A percentile compares a stretch with the other conserved stretches of the same genome.
phyloP scores from a whole-genome alignment of 2,888 invertebrate species.

The Erynnis tages region DNA sequence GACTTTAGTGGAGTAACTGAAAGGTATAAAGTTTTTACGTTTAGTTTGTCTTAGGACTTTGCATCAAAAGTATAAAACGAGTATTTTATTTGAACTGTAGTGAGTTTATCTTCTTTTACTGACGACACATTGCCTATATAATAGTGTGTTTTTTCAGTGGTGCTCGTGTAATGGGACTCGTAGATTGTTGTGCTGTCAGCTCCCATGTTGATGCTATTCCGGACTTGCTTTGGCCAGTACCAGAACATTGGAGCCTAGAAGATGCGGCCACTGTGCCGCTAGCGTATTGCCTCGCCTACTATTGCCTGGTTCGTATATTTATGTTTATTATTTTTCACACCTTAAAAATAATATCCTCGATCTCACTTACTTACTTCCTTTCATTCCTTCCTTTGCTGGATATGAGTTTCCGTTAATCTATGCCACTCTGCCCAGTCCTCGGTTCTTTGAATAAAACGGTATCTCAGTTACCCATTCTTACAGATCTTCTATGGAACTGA shows the following conservation, averaged over 20 bases:
- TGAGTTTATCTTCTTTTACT: no score
- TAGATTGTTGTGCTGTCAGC: constrained; percentile 75
- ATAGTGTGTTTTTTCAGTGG: constrained; percentile 56
- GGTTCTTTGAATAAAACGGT: no score
- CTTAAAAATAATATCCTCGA: no score
- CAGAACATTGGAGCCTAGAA: constrained; percentile 84
- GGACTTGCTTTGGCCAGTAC: constrained; percentile 84
- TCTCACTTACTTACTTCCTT: no score
- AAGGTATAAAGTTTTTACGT: constrained; percentile 36
- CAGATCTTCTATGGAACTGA: no score
- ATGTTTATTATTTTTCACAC: no score
- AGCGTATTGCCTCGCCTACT: constrained; percentile 83
- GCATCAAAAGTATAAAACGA: not conserved
- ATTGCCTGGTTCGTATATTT: constrained; percentile 45
- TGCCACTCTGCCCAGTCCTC: no score
- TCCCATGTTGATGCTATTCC: constrained; percentile 76
- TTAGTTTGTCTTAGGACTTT: not conserved
- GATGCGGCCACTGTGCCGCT: constrained; percentile 89
- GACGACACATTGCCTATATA: no score
- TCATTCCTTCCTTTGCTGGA: no score
- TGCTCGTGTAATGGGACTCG: constrained; percentile 84
- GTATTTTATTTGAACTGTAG: not conserved
- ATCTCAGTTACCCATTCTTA: no score
- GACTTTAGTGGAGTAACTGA: constrained; percentile 57
- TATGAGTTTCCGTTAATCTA: no score